These are phyloP conservation scores for Crioceris asparagi DNA, from an alignment of 2,888 invertebrate species.

Conservation along the genomic window DNA sequence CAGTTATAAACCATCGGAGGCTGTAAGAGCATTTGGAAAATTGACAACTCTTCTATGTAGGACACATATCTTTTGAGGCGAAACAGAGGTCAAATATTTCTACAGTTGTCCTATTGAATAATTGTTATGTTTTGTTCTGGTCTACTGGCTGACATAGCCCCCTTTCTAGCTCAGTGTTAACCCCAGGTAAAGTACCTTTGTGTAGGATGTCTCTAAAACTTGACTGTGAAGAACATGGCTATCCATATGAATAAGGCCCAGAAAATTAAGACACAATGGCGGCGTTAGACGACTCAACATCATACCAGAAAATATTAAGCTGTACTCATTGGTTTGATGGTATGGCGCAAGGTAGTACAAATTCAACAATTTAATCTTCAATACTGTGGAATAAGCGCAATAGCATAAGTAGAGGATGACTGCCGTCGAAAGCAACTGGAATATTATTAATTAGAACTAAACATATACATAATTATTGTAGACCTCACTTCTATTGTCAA, in stretches of 20 bases:
- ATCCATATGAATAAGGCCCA: slow-evolving; percentile 96
- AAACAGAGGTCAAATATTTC: too few relatives aligned
- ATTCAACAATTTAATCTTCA: slow-evolving; percentile 91
- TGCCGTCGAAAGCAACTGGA: slow-evolving; percentile 77
- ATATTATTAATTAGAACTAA: slow-evolving; percentile 3
- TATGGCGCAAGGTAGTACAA: slow-evolving; percentile 95
- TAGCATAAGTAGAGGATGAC: slow-evolving; percentile 92
- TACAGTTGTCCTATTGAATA: too few relatives aligned
- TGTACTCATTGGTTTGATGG: slow-evolving; percentile 98
- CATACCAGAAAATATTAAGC: slow-evolving; percentile 98
- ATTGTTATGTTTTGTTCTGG: too few relatives aligned
- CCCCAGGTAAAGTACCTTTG: too few relatives aligned
- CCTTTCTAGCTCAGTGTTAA: too few relatives aligned
- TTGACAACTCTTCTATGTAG: too few relatives aligned
- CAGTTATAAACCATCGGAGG: too few relatives aligned
- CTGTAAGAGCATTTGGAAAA: too few relatives aligned
- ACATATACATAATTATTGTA: background rate
- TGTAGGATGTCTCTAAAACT: slow-evolving; percentile 86
- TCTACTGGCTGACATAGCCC: too few relatives aligned
- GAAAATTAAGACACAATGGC: slow-evolving; percentile 95
- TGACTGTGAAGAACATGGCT: slow-evolving; percentile 78
- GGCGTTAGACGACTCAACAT: slow-evolving; percentile 93
- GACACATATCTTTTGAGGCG: too few relatives aligned
- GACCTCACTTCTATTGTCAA: slow-evolving; percentile 77
- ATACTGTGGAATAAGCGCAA: slow-evolving; percentile 96